These are phyloP conservation scores for Emydocephalus ijimae DNA, from an alignment of 2,113 vertebrate species.

Conservation along the genomic window DNA sequence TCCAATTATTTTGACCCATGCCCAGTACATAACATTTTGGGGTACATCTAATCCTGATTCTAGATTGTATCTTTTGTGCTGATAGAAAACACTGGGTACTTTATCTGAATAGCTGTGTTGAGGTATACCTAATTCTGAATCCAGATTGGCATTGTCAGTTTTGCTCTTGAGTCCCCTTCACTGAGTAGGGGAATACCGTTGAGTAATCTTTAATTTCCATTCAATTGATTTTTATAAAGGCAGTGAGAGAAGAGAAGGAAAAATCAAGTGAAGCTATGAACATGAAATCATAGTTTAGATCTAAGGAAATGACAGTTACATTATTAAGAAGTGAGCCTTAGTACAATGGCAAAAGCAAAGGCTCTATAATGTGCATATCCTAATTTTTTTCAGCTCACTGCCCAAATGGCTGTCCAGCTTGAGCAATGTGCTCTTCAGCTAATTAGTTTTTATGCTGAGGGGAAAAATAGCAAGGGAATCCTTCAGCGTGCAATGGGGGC, in stretches of 20 bases:
- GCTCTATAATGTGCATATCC: background rate
- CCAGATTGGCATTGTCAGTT: background rate
- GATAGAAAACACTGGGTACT: background rate
- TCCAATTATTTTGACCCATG: too few relatives aligned
- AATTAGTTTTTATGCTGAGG: slow-evolving; percentile 42
- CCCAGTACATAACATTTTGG: too few relatives aligned
- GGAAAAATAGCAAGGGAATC: slow-evolving; percentile 36
- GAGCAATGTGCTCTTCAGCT: slow-evolving; percentile 25
- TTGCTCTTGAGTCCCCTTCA: background rate
- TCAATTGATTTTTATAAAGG: background rate
- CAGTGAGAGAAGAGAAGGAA: background rate
- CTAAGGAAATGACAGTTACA: background rate
- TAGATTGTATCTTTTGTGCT: background rate
- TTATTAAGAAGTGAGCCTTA: background rate
- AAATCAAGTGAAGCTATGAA: background rate
- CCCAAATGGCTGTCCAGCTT: slow-evolving; percentile 25
- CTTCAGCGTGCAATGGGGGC: slow-evolving; percentile 49
- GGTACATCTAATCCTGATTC: background rate
- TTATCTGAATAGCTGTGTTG: background rate
- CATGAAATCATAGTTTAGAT: background rate
- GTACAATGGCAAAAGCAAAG: slow-evolving; percentile 24
- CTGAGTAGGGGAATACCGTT: background rate
- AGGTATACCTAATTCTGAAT: background rate
- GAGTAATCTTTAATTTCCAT: background rate
- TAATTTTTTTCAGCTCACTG: slow-evolving; percentile 42